A percentile compares a stretch with the other conserved stretches of the same genome.
Evolutionary conservation across 1,140 invertebrate species (phyloP).

Genomic region (Calosoma granatense): DNA sequence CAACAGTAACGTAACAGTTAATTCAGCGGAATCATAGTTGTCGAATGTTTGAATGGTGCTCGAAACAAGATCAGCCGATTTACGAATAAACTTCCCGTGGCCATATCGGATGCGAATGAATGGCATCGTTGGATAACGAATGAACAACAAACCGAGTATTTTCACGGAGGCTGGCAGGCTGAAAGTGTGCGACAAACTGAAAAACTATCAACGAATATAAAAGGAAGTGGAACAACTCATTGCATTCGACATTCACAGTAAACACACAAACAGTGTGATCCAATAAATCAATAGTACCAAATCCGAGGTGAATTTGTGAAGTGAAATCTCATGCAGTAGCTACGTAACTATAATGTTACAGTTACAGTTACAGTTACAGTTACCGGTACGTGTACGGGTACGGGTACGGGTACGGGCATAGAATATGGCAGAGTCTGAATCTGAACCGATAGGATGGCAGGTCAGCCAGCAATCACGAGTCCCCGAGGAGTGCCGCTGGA

Average conservation of each 20-base stretch:
- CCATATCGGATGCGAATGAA: too few relatives aligned
- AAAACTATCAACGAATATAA: background rate
- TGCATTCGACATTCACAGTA: background rate
- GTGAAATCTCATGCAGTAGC: too few relatives aligned
- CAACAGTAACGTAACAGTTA: too few relatives aligned
- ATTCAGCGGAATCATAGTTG: too few relatives aligned
- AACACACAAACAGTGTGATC: background rate
- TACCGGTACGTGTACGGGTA: background rate
- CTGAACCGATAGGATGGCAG: background rate
- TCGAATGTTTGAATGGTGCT: too few relatives aligned
- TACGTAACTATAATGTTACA: too few relatives aligned
- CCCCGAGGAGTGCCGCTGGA: background rate
- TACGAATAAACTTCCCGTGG: too few relatives aligned
- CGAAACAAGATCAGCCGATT: too few relatives aligned
- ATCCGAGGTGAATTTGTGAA: background rate
- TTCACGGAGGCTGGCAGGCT: background rate
- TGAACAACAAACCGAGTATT: background rate
- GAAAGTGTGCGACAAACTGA: background rate
- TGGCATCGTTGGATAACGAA: too few relatives aligned
- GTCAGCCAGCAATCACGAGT: slow-evolving; percentile 1
- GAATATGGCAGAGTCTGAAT: background rate
- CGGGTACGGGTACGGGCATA: background rate
- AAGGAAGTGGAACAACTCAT: background rate
- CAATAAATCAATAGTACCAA: slow-evolving; percentile 2
- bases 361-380: too few relatives aligned